These are phyloP conservation scores for Nyctibius bracteatus DNA, from an alignment of 2,113 vertebrate genomes.

Conservation along the genomic window DNA sequence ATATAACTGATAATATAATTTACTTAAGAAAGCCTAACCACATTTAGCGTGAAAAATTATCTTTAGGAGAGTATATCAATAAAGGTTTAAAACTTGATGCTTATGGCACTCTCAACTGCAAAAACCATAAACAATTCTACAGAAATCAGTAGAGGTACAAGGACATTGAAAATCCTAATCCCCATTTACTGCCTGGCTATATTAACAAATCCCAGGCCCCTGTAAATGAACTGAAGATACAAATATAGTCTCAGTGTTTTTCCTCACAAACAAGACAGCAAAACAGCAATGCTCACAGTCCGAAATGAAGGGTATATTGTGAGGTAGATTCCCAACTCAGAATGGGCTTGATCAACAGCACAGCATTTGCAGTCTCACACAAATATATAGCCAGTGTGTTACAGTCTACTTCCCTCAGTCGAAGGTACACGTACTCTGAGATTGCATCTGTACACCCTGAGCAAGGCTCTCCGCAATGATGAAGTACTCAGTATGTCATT, in stretches of 20 bases:
- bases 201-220: not conserved
- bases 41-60: not conserved
- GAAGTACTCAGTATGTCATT: not conserved
- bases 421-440: not conserved
- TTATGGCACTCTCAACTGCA: not conserved
- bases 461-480: not conserved
- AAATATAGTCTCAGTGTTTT: not conserved
- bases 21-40: not conserved
- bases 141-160: not conserved
- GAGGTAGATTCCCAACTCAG: not conserved
- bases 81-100: not conserved
- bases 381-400: not conserved
- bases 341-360: not conserved
- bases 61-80: not conserved
- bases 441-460: not conserved
- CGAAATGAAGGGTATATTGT: not conserved
- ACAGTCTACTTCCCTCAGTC: not conserved
- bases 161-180: not conserved
- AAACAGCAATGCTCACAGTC: not conserved
- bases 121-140: not conserved
- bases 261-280: not conserved
- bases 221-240: not conserved
- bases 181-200: not conserved
- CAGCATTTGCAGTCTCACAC: not conserved
- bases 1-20: not conserved